These are phyloP conservation scores for Dicyrtomina minuta DNA, from an alignment of 2,888 invertebrate genomes.

Conservation along the genomic window DNA sequence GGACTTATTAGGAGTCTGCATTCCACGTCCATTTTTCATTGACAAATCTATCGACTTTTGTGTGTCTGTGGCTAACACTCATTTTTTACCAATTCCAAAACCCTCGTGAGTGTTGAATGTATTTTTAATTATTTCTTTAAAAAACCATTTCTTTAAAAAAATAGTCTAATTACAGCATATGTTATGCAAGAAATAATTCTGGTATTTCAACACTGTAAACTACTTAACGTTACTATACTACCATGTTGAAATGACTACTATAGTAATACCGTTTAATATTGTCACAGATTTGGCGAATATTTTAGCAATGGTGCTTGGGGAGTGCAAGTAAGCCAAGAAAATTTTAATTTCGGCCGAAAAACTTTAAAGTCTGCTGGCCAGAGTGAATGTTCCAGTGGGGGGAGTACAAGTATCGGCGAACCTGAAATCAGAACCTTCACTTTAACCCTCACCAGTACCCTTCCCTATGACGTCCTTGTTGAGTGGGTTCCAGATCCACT, in stretches of 20 bases:
- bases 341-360: constrained; percentile 41
- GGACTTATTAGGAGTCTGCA: constrained; percentile 42
- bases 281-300: constrained; percentile 40
- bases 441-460: constrained; percentile 29
- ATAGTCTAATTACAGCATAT: not conserved
- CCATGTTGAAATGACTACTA: not conserved
- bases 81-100: constrained; percentile 39
- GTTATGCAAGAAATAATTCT: not conserved
- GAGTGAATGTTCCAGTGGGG: no score
- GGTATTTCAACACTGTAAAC: not conserved
- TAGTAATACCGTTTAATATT: no score
- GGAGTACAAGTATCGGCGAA: no score
- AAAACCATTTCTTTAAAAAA: not conserved
- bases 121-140: not conserved
- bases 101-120: constrained; percentile 29
- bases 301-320: constrained; percentile 39
- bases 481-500: constrained; percentile 47
- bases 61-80: constrained; percentile 29
- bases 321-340: constrained; percentile 34
- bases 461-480: constrained; percentile 43
- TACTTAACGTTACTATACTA: no score
- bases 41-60: constrained; percentile 37
- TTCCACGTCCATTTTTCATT: constrained; percentile 40
- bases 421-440: no score
- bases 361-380: no score